These are phyloP conservation scores for Drosophila mercatorum DNA, from an alignment of 2,888 invertebrate genomes.

Conservation along the genomic window DNA sequence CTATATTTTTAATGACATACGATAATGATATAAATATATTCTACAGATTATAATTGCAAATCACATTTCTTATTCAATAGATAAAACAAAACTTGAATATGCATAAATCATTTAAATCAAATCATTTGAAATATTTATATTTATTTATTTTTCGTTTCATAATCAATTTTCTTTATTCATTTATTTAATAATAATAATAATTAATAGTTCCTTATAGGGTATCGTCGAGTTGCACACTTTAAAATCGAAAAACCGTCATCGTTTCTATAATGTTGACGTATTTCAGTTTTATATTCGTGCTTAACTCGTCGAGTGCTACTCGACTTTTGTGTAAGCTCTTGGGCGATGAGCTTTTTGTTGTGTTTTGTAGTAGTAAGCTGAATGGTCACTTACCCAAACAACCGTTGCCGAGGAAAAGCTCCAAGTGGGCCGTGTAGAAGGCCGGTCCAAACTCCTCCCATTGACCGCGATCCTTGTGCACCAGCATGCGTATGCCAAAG, in stretches of 20 bases:
- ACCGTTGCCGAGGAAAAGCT: slow-evolving; percentile 90
- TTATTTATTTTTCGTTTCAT: neutral
- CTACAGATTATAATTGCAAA: too few relatives aligned
- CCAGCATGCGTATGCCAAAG: slow-evolving; percentile 88
- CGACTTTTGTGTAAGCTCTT: slow-evolving; percentile 4
- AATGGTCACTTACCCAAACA: slow-evolving; percentile 86
- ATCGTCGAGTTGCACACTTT: neutral
- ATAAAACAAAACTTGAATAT: too few relatives aligned
- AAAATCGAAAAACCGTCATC: neutral
- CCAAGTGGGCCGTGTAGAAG: slow-evolving; percentile 89
- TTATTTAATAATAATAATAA: neutral
- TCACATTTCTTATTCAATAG: too few relatives aligned
- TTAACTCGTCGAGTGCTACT: neutral
- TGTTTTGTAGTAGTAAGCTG: neutral
- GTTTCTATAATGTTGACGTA: neutral
- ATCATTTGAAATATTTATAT: too few relatives aligned
- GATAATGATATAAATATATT: too few relatives aligned
- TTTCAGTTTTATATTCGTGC: neutral
- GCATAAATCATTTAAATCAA: too few relatives aligned
- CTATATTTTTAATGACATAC: too few relatives aligned
- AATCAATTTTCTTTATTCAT: neutral
- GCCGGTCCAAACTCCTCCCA: slow-evolving; percentile 88
- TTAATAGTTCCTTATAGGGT: too few relatives aligned
- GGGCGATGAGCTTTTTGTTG: neutral
- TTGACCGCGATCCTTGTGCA: slow-evolving; percentile 88